Conservation (phyloP, 1,140 invertebrate species). For the Micrasema minimum region DNA sequence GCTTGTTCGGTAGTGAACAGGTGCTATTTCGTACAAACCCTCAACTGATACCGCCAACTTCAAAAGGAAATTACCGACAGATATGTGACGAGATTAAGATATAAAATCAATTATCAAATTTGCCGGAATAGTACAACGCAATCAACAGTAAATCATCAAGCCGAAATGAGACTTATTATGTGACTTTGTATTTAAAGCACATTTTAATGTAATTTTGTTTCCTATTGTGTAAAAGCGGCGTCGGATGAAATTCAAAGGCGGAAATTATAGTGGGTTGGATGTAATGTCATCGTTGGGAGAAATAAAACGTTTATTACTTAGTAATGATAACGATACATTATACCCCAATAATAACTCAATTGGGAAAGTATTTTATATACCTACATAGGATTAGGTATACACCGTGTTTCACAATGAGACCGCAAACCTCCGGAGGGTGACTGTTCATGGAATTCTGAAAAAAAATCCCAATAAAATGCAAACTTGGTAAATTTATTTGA, state of each 20-base stretch:
- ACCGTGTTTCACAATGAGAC: too few relatives aligned
- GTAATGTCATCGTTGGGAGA: constrained; percentile 7
- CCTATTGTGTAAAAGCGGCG: constrained; percentile 5
- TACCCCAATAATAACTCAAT: not conserved
- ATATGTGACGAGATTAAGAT: constrained; percentile 21
- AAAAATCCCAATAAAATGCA: too few relatives aligned
- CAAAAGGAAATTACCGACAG: constrained; percentile 23
- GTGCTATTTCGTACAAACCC: constrained; percentile 19
- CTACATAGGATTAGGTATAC: too few relatives aligned
- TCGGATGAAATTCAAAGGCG: constrained; percentile 22
- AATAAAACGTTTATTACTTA: constrained; percentile 24
- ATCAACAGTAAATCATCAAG: too few relatives aligned
- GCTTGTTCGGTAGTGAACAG: constrained; percentile 37
- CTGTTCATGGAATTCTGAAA: too few relatives aligned
- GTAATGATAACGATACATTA: not conserved
- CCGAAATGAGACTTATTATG: too few relatives aligned
- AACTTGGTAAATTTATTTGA: too few relatives aligned
- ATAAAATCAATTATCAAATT: constrained; percentile 37
- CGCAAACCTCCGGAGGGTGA: too few relatives aligned
- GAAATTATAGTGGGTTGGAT: constrained; percentile 10
- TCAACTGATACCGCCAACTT: constrained; percentile 26
- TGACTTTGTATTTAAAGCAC: too few relatives aligned
- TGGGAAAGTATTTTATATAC: too few relatives aligned
- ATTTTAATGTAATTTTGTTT: too few relatives aligned
- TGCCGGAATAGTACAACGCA: not conserved